A percentile compares a stretch with the other conserved stretches of the same genome.
phyloP scores from a whole-genome alignment of 2,113 vertebrate species.

The Euleptes europaea region DNA sequence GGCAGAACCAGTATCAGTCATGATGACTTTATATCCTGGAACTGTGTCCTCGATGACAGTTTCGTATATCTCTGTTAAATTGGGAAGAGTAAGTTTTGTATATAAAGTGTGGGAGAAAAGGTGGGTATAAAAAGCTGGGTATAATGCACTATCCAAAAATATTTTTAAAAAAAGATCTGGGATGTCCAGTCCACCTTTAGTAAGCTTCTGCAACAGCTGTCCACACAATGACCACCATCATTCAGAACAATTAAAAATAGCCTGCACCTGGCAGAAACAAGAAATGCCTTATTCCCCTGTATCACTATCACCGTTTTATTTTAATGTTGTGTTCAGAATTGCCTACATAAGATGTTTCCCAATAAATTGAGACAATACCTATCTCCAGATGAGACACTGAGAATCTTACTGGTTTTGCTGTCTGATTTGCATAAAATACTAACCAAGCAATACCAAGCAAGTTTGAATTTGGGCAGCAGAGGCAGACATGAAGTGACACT shows the following conservation, averaged over 20 bases:
- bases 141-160: too few species aligned
- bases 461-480: constrained; percentile 1
- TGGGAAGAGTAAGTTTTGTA: too few species aligned
- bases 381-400: background rate
- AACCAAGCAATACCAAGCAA: background rate
- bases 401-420: background rate
- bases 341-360: background rate
- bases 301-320: background rate
- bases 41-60: too few species aligned
- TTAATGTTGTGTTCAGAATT: background rate
- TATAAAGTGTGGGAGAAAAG: too few species aligned
- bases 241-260: background rate
- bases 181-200: background rate
- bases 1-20: too few species aligned
- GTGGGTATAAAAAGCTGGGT: too few species aligned
- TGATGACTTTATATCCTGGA: too few species aligned
- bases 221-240: background rate
- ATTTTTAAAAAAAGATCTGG: background rate
- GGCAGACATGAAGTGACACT: background rate
- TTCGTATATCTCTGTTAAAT: too few species aligned
- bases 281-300: background rate
- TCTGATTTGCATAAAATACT: constrained; percentile 6
- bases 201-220: background rate
- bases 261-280: background rate
- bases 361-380: background rate